Evolutionary conservation across 2,797 vertebrate genomes (phyloP), one percentile per base, ranked within the genome.

Genomic region (Triplophysa yarkandensis): DNA sequence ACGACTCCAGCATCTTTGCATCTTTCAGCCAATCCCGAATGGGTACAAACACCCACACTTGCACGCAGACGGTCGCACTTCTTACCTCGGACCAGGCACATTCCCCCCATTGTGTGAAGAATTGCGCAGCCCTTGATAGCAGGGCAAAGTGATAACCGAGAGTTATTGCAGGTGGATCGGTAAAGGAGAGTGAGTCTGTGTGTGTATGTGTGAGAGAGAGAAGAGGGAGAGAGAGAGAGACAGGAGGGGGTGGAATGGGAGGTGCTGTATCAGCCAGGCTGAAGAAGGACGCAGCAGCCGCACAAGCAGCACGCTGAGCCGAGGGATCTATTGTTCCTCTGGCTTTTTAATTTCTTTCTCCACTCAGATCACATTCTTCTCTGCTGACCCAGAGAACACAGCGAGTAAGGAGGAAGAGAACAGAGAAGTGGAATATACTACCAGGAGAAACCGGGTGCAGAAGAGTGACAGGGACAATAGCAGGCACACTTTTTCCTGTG

Each of bases 251-350:
- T 68, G 21, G 78, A 65, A 78, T 66, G 80, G 81, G 80, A 55
- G 84, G 83, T 77, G 85, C 85, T 88, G 90, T 88, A 89, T 89
- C 86, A 87, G 86, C 76, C 84, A 74, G 72, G 84, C 87, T 85
- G 65, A 81, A 77, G 64, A 77, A 80, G 83, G 78, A 80, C 62
- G 80, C 86, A 87, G 86, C 68, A 76, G 68, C 86, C 80, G 83
- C 77, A 84, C 85, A 82, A 86, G 85, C 84, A 70, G 78, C 82
- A 80, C 87, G 84, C 85, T 71, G 80, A 81, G 88, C 87, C 83
- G 55, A 84, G 84, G 80, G 84, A 86, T 91, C 92, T 94, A 95
- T 98, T 98, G 96, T 98, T 98, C 93, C 91, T 87, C n/a, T 83
- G 83, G 66, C 73, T 79, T 83, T 87, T 88, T 90, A 86, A 86